Evolutionary conservation across 1,140 invertebrate genomes (phyloP).

Genomic region (Lamellibrachia luymesi): DNA sequence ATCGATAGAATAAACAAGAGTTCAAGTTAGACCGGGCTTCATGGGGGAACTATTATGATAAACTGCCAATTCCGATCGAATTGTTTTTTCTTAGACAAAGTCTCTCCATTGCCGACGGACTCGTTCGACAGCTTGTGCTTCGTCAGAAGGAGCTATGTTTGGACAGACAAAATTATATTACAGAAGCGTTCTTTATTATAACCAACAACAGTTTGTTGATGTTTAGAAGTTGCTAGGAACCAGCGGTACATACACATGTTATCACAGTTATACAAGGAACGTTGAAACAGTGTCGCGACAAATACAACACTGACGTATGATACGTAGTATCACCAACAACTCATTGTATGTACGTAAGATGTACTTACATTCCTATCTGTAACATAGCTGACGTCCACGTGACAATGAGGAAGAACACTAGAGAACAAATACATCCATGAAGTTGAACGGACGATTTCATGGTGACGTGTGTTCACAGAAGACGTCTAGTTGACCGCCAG

Average conservation of each 20-base stretch:
- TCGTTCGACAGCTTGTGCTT: not conserved
- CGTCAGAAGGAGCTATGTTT: not conserved
- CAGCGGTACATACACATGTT: too few species aligned
- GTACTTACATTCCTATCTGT: not conserved
- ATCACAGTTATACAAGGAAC: not conserved
- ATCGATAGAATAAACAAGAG: conserved; percentile 1
- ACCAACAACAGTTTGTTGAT: not conserved
- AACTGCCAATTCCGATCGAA: not conserved
- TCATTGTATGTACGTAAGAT: not conserved
- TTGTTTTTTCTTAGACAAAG: not conserved
- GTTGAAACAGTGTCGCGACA: not conserved
- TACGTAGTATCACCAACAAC: not conserved
- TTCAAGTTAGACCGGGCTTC: not conserved
- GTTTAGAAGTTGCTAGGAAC: not conserved
- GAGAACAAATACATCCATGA: not conserved
- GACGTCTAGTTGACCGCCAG: not conserved
- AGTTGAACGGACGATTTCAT: not conserved
- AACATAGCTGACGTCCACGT: not conserved
- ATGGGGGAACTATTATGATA: not conserved
- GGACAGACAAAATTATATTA: not conserved
- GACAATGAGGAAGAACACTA: not conserved
- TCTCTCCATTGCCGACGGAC: not conserved
- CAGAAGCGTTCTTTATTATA: not conserved
- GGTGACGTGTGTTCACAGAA: not conserved
- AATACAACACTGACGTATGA: not conserved